Evolutionary conservation across 2,113 vertebrate genomes (phyloP), one percentile per base, ranked within the genome.

Genomic region (Hoplias malabaricus): DNA sequence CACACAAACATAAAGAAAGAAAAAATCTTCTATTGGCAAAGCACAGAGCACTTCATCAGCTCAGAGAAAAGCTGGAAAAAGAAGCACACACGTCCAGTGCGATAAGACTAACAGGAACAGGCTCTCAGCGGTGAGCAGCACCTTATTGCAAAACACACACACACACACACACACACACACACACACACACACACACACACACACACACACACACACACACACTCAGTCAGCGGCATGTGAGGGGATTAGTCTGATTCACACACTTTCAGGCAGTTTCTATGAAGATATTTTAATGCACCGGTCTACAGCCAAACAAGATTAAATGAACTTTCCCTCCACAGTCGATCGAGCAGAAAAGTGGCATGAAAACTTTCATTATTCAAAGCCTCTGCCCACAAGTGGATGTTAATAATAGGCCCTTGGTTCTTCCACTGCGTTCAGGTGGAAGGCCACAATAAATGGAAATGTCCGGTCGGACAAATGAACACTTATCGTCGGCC

Each of bases 121-220:
- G 42, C 10, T 65, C 27, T 34, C n/a, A 53, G 21, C 59, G 23
- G 59, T 31, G 1, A 5, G 2, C 38, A 73, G 38, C 31, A 50
- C 71, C 8, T 33, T 53, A 65, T 63, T 75, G 25, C 46, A 21
- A 48, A 67, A 68, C 69, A 78, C 53, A 40, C n/a, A 81, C 12
- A 29, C 42, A 63, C 56, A 71, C n/a, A 62, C 78, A 75, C 71
- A 62, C 63, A 75, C 73, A 69, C 66, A 69, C 74, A 72, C 59
- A 75, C 63, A 62, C 72, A 75, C 79, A 69, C 71, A 74, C 38
- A 54, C 43, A 66, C 40, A 63, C 56, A 71, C n/a, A 62, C 78
- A 75, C 71, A 62, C 63, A 75, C 73, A 69, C 66, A 69, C 74
- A 72, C 59, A 75, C 63, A 62, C 72, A 75, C 79, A 69, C 71